phyloP scores from a whole-genome alignment of 2,797 vertebrate genomes.

The Dipus sagitta region DNA sequence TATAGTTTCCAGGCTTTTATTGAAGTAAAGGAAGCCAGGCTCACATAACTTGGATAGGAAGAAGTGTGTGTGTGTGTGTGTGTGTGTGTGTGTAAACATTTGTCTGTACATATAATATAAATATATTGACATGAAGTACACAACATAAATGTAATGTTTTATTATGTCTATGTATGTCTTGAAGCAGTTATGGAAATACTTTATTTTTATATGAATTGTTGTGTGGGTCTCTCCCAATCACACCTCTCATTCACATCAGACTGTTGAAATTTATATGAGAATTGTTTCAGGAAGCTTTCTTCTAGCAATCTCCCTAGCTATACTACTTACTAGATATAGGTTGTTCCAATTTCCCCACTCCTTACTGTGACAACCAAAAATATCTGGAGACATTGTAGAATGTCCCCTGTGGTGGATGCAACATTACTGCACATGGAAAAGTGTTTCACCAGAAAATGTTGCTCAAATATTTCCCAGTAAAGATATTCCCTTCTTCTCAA shows the following conservation, averaged over 20 bases:
- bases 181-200: background rate
- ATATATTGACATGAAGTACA: background rate
- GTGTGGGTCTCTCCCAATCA: background rate
- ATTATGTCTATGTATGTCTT: background rate
- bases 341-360: background rate
- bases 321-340: background rate
- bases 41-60: background rate
- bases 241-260: background rate
- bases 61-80: background rate
- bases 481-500: background rate
- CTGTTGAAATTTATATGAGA: background rate
- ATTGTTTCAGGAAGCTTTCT: background rate
- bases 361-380: background rate
- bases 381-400: background rate
- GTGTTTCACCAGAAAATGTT: background rate
- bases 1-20: background rate
- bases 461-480: background rate
- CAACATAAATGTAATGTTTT: background rate
- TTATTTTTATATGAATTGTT: background rate
- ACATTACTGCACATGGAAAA: background rate
- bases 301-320: background rate
- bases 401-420: rapidly evolving
- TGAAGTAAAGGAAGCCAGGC: background rate
- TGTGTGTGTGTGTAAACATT: background rate
- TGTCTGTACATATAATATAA: background rate